A percentile compares a stretch with the other conserved stretches of the same genome.
Conservation (phyloP, 2,113 vertebrate genomes). For the Dendrocopos noguchii region DNA sequence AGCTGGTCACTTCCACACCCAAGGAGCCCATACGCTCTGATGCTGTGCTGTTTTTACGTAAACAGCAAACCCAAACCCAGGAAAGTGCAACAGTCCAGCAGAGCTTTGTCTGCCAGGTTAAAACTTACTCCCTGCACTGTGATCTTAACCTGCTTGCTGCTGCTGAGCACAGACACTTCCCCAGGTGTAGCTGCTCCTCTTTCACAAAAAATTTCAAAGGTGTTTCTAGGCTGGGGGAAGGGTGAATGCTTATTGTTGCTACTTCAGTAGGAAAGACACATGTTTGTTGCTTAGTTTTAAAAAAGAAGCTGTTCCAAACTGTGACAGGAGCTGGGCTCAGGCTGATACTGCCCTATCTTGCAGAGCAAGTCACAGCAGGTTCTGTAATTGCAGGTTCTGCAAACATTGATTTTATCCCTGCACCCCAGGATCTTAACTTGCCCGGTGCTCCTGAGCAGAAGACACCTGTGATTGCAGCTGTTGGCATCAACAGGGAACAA, state of each 20-base stretch:
- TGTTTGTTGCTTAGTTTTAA: neutral
- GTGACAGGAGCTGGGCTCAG: rapidly evolving
- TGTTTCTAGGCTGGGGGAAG: neutral
- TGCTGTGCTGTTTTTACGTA: neutral
- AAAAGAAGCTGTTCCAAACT: neutral
- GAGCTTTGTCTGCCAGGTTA: neutral
- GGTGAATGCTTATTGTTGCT: neutral
- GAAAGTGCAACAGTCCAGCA: neutral
- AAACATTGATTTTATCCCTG: neutral
- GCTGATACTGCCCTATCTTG: neutral
- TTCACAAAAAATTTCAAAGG: neutral
- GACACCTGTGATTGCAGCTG: rapidly evolving
- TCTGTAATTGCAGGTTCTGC: neutral
- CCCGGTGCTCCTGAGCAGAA: rapidly evolving
- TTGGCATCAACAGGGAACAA: rapidly evolving
- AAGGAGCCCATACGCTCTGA: neutral
- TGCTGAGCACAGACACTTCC: neutral
- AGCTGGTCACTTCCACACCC: neutral
- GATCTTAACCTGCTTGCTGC: neutral
- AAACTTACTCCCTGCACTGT: neutral
- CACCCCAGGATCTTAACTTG: neutral
- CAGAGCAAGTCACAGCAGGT: neutral
- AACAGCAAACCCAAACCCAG: rapidly evolving
- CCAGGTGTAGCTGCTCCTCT: neutral
- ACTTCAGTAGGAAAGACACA: neutral